These are phyloP conservation scores for Alloplasta piceator DNA, from an alignment of 2,888 invertebrate genomes.

Conservation along the genomic window DNA sequence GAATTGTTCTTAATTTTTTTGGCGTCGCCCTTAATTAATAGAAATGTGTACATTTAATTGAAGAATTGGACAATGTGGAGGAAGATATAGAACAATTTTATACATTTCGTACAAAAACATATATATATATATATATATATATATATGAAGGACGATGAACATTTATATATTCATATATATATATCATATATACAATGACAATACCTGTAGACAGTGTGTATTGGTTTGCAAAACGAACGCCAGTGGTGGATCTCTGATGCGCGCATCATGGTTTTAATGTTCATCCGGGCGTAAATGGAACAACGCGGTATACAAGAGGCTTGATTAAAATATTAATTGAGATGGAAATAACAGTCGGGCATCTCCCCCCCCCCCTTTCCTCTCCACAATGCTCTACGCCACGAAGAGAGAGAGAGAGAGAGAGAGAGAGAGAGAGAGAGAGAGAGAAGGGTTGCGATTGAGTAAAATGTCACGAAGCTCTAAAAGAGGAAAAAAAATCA, in stretches of 20 bases:
- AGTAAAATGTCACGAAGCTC: constrained; percentile 59
- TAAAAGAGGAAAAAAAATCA: constrained; percentile 6
- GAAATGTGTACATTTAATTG: too few species aligned
- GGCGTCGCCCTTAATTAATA: too few species aligned
- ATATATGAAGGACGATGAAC: constrained; percentile 1
- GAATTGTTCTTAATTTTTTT: too few species aligned
- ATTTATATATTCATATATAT: constrained; percentile 1
- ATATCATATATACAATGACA: constrained; percentile 25
- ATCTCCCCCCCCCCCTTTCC: constrained; percentile 74
- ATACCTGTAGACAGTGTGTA: constrained; percentile 60
- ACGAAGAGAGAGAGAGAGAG: constrained; percentile 40
- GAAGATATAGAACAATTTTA: too few species aligned
- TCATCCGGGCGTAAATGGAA: constrained; percentile 80
- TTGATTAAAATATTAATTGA: constrained; percentile 84
- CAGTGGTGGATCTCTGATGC: constrained; percentile 46
- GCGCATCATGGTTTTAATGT: constrained; percentile 64
- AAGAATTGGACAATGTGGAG: constrained; percentile 2
- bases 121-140: not conserved
- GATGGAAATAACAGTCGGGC: constrained; percentile 81
- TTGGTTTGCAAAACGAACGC: constrained; percentile 62
- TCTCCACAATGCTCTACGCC: constrained; percentile 70
- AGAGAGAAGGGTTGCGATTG: constrained; percentile 60
- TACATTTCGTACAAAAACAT: not conserved
- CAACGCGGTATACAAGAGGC: constrained; percentile 80
- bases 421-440: constrained; percentile 28